Base-by-base conservation (phyloP, 1,140 invertebrate genomes). In the Euborellia annulipes region DNA sequence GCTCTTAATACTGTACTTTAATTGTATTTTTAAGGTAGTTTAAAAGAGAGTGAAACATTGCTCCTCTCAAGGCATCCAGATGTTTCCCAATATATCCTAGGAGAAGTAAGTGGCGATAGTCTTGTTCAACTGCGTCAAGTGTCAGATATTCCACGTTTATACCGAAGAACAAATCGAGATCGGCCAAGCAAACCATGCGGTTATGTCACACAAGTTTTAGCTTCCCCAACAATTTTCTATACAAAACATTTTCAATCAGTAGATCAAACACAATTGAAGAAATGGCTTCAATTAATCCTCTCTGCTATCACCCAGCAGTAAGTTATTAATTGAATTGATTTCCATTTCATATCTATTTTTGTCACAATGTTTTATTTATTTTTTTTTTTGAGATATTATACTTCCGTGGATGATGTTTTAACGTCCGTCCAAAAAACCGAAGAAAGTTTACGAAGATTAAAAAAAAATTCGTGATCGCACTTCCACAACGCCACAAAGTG, bases 401-500 rank as follows among this genome's bases (percentile, higher is more conserved):
- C 67, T 50, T 75, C 79, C 49, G 86, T 92, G 11, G 72, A 72
- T 48, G 87, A 94, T 64, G 87, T 95, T 3, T 65, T 96, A 43
- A 86, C 78, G 30, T 92, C 89, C 3, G 89, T 94, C 1, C 86
- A 88, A 61, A 90, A 86, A 68, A 95, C 91, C 52, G 91, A 95
- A 61, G 90, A 94, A 58, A 93, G 88, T 52, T 64, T 93, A 36
- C 75, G 82, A 58, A 75, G 85, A 52, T 67, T 96, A 45, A 92
- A 93, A 61, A n/a, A 88, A 86, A 67, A 79, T 84, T 39, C 69
- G 82, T 49, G 80, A 49, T 46, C 51, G 48, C 48, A 42, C 45
- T 48, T 45, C 55, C 34, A 60, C 57, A 45, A 59, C 59, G 18
- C 55, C 58, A 46, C 51, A 52, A 11, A 48, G 52, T 34, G 40